Conservation (phyloP, 1,140 invertebrate species). For the Halictus rubicundus region DNA sequence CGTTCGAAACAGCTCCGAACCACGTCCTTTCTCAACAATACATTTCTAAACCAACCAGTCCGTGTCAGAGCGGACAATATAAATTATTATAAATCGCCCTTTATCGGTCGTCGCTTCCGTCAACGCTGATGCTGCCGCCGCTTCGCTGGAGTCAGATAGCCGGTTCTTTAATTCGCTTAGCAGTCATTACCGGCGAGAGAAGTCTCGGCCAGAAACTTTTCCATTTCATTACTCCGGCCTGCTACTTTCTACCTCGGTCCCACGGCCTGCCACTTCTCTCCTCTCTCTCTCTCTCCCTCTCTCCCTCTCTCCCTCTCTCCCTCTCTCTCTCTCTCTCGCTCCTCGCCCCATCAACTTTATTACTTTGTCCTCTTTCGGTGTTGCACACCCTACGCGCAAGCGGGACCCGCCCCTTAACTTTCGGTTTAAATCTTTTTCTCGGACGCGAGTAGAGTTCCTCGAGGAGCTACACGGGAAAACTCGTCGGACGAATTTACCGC, state of each 20-base stretch:
- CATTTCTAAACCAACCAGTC: too few species aligned
- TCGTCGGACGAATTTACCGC: conserved; percentile 13
- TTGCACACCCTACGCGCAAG: conserved; percentile 27
- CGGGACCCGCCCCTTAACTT: conserved; percentile 44
- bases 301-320: too few species aligned
- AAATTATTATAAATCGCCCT: too few species aligned
- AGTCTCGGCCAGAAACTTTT: conserved; percentile 70
- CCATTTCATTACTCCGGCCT: conserved; percentile 73
- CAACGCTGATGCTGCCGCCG: conserved; percentile 7
- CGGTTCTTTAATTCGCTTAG: conserved; percentile 75
- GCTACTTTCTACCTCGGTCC: conserved; percentile 51
- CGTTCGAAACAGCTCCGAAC: conserved; percentile 27
- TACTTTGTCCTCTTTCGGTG: conserved; percentile 70
- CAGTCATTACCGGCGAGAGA: conserved; percentile 64
- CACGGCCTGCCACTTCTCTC: background rate
- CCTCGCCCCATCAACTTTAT: conserved; percentile 70
- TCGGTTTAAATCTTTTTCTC: conserved; percentile 57
- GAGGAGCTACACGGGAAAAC: background rate
- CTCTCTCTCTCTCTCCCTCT: conserved; percentile 21
- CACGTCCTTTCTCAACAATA: conserved; percentile 55
- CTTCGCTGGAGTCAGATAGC: conserved; percentile 57
- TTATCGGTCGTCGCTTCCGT: conserved; percentile 13
- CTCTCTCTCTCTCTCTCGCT: conserved; percentile 20
- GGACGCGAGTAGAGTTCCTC: conserved; percentile 6
- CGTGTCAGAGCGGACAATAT: too few species aligned